These are phyloP conservation scores for Tenthredo livida DNA, from an alignment of 2,888 invertebrate species.

Conservation along the genomic window DNA sequence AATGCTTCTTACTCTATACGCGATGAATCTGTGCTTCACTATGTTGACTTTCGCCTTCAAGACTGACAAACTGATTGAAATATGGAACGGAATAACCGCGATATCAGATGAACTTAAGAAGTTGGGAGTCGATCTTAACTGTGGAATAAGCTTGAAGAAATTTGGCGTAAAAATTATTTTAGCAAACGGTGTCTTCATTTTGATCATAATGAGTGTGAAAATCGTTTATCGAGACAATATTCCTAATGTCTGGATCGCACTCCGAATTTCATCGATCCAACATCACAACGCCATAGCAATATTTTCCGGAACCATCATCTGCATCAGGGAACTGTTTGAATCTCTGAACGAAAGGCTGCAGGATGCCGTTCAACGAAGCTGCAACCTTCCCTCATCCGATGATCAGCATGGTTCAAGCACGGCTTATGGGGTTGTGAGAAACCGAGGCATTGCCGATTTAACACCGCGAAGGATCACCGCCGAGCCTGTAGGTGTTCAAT, in stretches of 20 bases:
- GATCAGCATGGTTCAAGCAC: not conserved
- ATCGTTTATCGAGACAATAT: too few species aligned
- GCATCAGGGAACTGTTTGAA: not conserved
- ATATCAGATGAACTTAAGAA: not conserved
- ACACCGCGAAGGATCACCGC: not conserved
- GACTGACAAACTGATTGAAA: not conserved
- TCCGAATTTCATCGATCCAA: not conserved
- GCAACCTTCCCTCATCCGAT: not conserved
- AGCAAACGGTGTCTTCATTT: not conserved
- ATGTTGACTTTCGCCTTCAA: not conserved
- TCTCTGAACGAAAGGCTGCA: not conserved
- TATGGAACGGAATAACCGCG: not conserved
- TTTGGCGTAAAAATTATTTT: not conserved
- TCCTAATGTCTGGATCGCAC: not conserved
- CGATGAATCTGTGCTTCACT: not conserved
- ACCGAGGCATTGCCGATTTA: too few species aligned
- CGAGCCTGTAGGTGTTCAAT: not conserved
- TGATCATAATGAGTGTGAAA: not conserved
- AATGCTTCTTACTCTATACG: not conserved
- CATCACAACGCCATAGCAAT: not conserved
- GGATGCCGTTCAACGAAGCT: too few species aligned
- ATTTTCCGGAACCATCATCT: not conserved
- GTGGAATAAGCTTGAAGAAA: too few species aligned
- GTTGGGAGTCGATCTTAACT: not conserved
- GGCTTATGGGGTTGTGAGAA: too few species aligned